Base-by-base conservation (phyloP, 2,113 vertebrate species). In the Pseudolaguvia tuberculata region DNA sequence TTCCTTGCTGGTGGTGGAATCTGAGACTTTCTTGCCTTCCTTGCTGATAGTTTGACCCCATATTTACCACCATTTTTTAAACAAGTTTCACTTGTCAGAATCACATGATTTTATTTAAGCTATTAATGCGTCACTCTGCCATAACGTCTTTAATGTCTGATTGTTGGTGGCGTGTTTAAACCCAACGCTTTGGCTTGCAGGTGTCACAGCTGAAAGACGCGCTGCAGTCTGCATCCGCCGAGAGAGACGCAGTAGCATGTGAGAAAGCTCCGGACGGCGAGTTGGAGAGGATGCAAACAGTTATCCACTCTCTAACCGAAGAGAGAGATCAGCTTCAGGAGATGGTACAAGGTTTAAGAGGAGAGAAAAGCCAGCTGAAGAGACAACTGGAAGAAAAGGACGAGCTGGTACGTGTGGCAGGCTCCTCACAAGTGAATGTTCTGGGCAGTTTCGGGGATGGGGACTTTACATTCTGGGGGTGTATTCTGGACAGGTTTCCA, bases 271-370 rank as follows among this genome's bases (percentile, higher is more conserved):
- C 55, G 1, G 23, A 71, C 63, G 25, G 45, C 0, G 78, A 83
- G 57, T 29, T 56, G 55, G 68, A 85, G 71, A 7, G 73, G 59
- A 79, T 86, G 42, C 76, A 58, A 62, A 5, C 58, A 58, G 77
- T 70, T 21, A 58, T 85, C 62, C 48, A 27, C 0, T 75, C 78
- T 53, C 47, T 90, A n/a, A 85, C 76, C 1, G 79, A 77, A 23
- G 86, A 89, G 51, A 69, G 76, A 77, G 75, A 83, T 20, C 71
- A 76, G 48, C 78, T 84, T 21, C 75, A 80, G 70, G 25, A 73
- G 51, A 69, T 59, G 1, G 25, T 86, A 50, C 31, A 73, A 17
- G 51, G 73, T 23, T 15, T 83, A 10, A 25, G 74, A 20, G 66
- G 48, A 5, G 81, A 83, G 47, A 73, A 61, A 42, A 50, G 39